Evolutionary conservation across 2,888 invertebrate genomes (phyloP).

Genomic region (Bimastos eiseni): DNA sequence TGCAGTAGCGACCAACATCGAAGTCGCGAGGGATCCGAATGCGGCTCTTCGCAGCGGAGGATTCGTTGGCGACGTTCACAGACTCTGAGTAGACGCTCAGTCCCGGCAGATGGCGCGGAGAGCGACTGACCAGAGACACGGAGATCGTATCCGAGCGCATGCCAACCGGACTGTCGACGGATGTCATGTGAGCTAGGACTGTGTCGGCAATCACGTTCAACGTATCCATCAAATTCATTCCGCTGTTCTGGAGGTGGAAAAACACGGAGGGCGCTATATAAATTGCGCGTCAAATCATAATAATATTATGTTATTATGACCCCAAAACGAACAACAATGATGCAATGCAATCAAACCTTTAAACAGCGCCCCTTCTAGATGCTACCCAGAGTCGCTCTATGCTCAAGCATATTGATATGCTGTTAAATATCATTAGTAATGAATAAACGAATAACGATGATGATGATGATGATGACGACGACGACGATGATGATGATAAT

Average conservation of each 20-base stretch:
- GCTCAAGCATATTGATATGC: too few species aligned
- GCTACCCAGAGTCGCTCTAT: too few species aligned
- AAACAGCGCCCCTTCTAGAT: too few species aligned
- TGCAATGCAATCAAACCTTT: too few species aligned
- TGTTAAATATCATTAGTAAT: too few species aligned
- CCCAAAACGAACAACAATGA: too few species aligned
- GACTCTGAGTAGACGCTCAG: neutral
- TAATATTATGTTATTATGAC: too few species aligned
- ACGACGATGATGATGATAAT: too few species aligned
- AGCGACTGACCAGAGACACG: neutral
- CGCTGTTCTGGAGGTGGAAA: neutral
- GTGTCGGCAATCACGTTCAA: slow-evolving; percentile 18
- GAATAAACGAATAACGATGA: too few species aligned
- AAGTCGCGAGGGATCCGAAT: neutral
- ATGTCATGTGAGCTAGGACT: slow-evolving; percentile 21
- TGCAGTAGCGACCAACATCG: neutral
- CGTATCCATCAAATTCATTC: neutral
- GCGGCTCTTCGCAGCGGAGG: neutral
- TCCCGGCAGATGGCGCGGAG: neutral
- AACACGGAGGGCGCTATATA: too few species aligned
- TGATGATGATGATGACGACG: too few species aligned
- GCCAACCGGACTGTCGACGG: slow-evolving; percentile 27
- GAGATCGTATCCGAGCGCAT: slow-evolving; percentile 21
- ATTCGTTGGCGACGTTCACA: neutral
- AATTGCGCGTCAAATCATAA: too few species aligned